A percentile compares a stretch with the other conserved stretches of the same genome.
Evolutionary conservation across 2,113 vertebrate species (phyloP).

Genomic region (Myanophis thanlyinensis): DNA sequence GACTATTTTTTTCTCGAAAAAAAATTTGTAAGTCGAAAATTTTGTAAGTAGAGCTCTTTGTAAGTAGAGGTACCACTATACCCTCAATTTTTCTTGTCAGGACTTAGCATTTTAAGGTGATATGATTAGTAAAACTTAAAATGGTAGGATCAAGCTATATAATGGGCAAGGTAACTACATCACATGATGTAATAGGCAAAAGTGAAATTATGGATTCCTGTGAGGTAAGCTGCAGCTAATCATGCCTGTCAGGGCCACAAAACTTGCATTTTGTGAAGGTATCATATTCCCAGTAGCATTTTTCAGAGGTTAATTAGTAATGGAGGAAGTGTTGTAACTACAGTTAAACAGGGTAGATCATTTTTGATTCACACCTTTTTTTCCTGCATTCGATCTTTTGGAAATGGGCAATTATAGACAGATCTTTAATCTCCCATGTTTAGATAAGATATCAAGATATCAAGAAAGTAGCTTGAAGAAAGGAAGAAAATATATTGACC

Average conservation of each 20-base stretch:
- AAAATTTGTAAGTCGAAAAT: too few species aligned
- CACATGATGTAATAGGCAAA: background rate
- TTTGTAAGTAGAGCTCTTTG: too few species aligned
- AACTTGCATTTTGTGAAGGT: background rate
- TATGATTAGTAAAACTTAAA: background rate
- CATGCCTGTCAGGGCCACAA: background rate
- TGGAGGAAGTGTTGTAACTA: background rate
- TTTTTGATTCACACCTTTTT: background rate
- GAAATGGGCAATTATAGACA: background rate
- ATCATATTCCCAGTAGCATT: background rate
- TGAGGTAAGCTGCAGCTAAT: background rate
- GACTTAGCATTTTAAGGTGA: background rate
- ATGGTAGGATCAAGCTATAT: background rate
- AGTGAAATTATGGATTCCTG: slow-evolving; percentile 2
- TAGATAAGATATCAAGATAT: background rate
- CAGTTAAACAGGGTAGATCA: background rate
- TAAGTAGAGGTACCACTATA: too few species aligned
- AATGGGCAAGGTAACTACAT: background rate
- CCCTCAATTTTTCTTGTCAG: background rate
- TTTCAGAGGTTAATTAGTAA: background rate
- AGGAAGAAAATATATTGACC: background rate
- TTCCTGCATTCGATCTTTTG: background rate
- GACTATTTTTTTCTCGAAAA: too few species aligned
- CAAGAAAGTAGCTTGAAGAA: background rate
- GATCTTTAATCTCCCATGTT: background rate